Percentiles rank a stretch among this genome's conserved stretches.
Evolutionary conservation across 1,140 invertebrate species (phyloP).

Genomic region (Hypothenemus hampei): DNA sequence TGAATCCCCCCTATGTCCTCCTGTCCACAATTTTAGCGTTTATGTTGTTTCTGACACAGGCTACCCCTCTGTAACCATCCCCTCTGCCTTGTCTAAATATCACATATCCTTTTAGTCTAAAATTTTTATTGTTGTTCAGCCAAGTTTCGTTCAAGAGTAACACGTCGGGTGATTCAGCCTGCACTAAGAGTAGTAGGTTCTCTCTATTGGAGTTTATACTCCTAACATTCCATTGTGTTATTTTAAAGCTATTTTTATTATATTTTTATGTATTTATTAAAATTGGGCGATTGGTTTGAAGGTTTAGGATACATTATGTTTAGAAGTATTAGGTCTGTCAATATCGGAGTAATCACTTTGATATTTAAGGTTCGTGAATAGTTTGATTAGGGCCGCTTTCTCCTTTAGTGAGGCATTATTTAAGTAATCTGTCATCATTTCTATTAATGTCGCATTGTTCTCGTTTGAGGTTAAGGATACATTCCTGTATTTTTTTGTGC

Average conservation of each 20-base stretch:
- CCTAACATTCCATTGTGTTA: conserved; percentile 18
- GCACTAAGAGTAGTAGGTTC: conserved; percentile 2
- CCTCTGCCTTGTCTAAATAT: conserved; percentile 12
- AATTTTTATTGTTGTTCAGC: neutral
- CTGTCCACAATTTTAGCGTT: too few species aligned
- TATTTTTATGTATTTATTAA: too few species aligned
- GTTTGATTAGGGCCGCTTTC: neutral
- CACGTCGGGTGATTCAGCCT: conserved; percentile 4
- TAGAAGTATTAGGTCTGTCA: neutral
- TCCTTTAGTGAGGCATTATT: neutral
- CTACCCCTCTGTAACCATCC: conserved; percentile 5
- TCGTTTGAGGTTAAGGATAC: too few species aligned
- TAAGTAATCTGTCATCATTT: too few species aligned
- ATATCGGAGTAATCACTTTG: neutral
- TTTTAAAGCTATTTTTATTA: neutral
- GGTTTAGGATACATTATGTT: neutral
- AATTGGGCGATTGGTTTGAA: too few species aligned
- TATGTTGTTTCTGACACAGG: too few species aligned
- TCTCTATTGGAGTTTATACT: conserved; percentile 8
- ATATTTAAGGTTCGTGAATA: neutral
- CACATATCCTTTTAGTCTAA: conserved; percentile 2
- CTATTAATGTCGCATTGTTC: too few species aligned
- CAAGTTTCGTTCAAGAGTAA: conserved; percentile 17
- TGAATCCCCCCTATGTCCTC: too few species aligned
- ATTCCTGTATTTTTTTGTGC: too few species aligned